These are phyloP conservation scores for Epirrhoe tristata DNA, from an alignment of 2,888 invertebrate species.

Conservation along the genomic window DNA sequence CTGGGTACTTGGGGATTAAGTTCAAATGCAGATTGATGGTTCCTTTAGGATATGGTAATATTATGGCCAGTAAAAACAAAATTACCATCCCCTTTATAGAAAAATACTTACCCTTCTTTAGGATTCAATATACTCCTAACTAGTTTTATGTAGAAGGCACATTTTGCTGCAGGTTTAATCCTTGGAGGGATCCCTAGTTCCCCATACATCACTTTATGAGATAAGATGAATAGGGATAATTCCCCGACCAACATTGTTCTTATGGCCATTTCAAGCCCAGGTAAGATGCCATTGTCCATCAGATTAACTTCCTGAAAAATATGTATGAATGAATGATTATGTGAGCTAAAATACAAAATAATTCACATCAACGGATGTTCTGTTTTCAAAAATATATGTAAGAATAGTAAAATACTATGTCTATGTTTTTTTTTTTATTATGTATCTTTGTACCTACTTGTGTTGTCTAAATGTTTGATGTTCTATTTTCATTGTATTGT, in stretches of 20 bases:
- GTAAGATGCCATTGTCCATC: slow-evolving; percentile 76
- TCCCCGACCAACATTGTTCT: slow-evolving; percentile 93
- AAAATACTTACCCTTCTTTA: slow-evolving; percentile 59
- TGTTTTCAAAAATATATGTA: no score
- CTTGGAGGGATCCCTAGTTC: slow-evolving; percentile 91
- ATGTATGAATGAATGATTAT: not conserved
- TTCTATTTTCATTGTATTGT: no score
- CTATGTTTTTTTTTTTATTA: no score
- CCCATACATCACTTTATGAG: slow-evolving; percentile 90
- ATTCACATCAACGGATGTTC: not conserved
- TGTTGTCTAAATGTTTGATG: no score
- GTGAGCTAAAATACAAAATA: not conserved
- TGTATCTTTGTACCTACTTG: no score
- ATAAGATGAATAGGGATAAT: slow-evolving; percentile 90
- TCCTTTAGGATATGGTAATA: no score
- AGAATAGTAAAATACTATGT: no score
- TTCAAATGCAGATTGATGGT: no score
- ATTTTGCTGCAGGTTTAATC: slow-evolving; percentile 90
- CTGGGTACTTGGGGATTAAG: not conserved
- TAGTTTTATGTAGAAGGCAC: slow-evolving; percentile 91
- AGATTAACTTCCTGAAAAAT: slow-evolving; percentile 71
- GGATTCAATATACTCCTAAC: slow-evolving; percentile 82
- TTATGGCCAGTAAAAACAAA: no score
- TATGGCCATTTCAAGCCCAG: slow-evolving; percentile 90
- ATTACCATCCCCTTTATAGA: no score